Evolutionary conservation across 2,113 vertebrate genomes (phyloP), one percentile per base, ranked within the genome.

Genomic region (Eurystomus gularis): DNA sequence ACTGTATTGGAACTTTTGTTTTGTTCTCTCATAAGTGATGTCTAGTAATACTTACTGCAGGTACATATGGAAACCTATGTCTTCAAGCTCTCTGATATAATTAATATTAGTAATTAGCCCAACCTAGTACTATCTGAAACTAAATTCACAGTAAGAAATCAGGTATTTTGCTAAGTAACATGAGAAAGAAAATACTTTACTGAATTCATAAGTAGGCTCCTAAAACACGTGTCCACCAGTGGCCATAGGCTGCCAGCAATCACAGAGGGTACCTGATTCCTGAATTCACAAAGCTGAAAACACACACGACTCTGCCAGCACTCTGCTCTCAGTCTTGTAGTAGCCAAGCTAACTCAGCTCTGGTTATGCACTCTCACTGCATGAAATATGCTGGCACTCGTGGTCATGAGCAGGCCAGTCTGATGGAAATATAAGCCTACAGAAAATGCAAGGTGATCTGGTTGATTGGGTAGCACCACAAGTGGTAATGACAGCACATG

Each of bases 391-490:
- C 88, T 76, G 81, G 52, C 71, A 92, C 21, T 40, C 8, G 0
- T 61, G 72, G 29, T 61, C 9, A 17, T 1, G 35, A 90, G 82
- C 70, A 28, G 80, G 79, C 58, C 88, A 80, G 42, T 44, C 49
- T 69, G 86, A 69, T 33, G 88, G 95, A 88, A 96, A 93, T 54
- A 80, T 6, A 23, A 92, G 4, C 82, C 82, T 46, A 3, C 48
- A 57, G 85, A 55, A 65, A 76, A 48, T 1, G 70, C 75, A 64
- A 39, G 62, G 85, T 40, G 64, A 88, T 77, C 49, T 42, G 88
- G 75, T 44, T 71, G 88, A 21, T 58, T 82, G 85, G 79, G 85
- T 94, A 96, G 92, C 85, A 85, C 77, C 88, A 82, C 75, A 86
- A 78, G 90, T 17, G 90, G 92, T 18, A 73, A 21, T 83, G 94